Evolutionary conservation across 2,888 invertebrate genomes (phyloP).

Genomic region (Beris morrisii): DNA sequence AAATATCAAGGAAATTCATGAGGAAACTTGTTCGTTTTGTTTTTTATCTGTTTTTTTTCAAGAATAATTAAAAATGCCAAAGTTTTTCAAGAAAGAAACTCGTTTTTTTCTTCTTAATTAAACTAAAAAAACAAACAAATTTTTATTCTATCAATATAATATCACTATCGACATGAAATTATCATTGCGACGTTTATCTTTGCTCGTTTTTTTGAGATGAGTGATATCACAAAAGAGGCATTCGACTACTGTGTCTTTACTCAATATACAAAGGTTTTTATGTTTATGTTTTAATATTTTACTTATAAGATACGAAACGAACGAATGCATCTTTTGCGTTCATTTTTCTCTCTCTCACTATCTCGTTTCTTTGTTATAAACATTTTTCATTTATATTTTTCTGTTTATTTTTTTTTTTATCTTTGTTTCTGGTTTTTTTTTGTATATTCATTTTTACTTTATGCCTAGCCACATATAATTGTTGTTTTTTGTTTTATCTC

Average conservation of each 20-base stretch:
- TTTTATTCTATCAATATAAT: constrained; percentile 25
- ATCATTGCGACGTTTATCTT: constrained; percentile 27
- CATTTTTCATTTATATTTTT: constrained; percentile 1
- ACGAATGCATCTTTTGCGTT: constrained; percentile 15
- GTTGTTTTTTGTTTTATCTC: constrained; percentile 19
- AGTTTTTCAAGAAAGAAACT: constrained; percentile 14
- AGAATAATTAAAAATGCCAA: too few relatives aligned
- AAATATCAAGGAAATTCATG: too few relatives aligned
- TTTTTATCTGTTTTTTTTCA: too few relatives aligned
- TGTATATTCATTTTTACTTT: constrained; percentile 13
- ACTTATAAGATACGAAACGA: constrained; percentile 9
- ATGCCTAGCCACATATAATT: neutral
- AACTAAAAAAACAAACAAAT: constrained; percentile 8
- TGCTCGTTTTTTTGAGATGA: constrained; percentile 17
- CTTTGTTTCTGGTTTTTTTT: constrained; percentile 1
- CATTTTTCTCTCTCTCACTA: neutral
- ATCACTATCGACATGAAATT: constrained; percentile 30
- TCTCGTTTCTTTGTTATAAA: neutral
- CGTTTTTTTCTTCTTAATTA: constrained; percentile 15
- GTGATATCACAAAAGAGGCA: constrained; percentile 32
- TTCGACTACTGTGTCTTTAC: constrained; percentile 27
- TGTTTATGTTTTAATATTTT: constrained; percentile 3
- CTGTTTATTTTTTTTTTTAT: constrained; percentile 1
- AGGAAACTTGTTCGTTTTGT: too few relatives aligned
- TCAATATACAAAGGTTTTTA: constrained; percentile 2